Evolutionary conservation across 2,888 invertebrate genomes (phyloP).

Genomic region (Hirtodrosophila cameraria): DNA sequence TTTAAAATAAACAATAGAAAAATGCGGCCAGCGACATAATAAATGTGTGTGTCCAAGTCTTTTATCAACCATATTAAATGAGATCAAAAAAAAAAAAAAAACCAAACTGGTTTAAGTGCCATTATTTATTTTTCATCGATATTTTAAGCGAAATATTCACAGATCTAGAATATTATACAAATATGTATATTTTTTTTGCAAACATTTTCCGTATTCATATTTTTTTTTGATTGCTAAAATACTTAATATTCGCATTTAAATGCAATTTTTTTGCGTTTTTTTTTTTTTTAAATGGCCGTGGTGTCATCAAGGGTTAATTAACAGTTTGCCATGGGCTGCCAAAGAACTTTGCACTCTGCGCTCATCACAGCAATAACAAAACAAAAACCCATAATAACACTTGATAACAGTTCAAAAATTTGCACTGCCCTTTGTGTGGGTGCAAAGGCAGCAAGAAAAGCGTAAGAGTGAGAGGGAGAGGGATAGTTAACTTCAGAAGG

Average conservation of each 20-base stretch:
- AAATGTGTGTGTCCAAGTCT: conserved; percentile 12
- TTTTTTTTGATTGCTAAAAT: conserved; percentile 15
- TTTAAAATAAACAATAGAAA: conserved; percentile 42
- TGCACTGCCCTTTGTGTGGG: conserved; percentile 51
- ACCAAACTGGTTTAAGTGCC: conserved; percentile 58
- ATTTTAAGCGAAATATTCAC: conserved; percentile 30
- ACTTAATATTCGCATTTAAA: conserved; percentile 34
- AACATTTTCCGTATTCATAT: conserved; percentile 11
- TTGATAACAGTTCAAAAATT: conserved; percentile 36
- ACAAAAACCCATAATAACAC: conserved; percentile 8
- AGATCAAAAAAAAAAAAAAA: conserved; percentile 7
- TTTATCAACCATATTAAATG: conserved; percentile 45
- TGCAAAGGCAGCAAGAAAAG: conserved; percentile 45
- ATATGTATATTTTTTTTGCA: conserved; percentile 29
- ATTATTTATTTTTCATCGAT: conserved; percentile 40
- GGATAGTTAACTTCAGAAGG: conserved; percentile 25
- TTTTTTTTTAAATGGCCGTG: conserved; percentile 11
- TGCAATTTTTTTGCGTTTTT: conserved; percentile 11
- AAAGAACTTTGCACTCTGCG: conserved; percentile 59
- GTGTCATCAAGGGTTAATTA: conserved; percentile 48
- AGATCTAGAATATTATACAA: conserved; percentile 20
- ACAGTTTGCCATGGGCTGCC: conserved; percentile 19
- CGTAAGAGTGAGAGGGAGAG: conserved; percentile 5
- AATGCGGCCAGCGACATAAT: conserved; percentile 41
- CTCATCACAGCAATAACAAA: conserved; percentile 19